phyloP scores from a whole-genome alignment of 1,140 invertebrate genomes.

The Papilio helenus region DNA sequence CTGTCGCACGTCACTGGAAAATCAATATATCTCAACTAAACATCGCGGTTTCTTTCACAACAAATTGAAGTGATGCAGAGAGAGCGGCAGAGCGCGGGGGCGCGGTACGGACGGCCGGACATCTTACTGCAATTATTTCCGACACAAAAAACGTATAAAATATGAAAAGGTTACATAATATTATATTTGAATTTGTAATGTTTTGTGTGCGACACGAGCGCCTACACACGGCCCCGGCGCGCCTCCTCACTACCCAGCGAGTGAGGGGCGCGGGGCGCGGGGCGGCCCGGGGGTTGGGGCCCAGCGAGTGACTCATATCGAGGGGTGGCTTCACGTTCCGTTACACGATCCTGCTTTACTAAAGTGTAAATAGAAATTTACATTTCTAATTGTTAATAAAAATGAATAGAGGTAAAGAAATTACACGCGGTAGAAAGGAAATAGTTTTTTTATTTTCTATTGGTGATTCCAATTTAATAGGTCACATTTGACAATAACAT shows the following conservation, averaged over 20 bases:
- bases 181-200: constrained; percentile 58
- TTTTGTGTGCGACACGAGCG: constrained; percentile 65
- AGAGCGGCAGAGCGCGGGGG: neutral
- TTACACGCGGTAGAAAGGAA: no score
- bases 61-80: constrained; percentile 38
- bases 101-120: neutral
- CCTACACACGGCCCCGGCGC: constrained; percentile 53
- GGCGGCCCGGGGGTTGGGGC: constrained; percentile 49
- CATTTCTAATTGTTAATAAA: no score
- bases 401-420: no score
- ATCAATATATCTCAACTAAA: constrained; percentile 69
- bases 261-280: neutral
- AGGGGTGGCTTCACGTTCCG: constrained; percentile 70
- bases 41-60: constrained; percentile 51
- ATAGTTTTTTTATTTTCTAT: no score
- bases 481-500: no score
- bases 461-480: no score
- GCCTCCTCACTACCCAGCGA: constrained; percentile 57
- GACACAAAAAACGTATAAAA: constrained; percentile 46
- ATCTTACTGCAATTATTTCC: constrained; percentile 43
- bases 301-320: constrained; percentile 67
- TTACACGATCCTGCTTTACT: constrained; percentile 37
- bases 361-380: no score
- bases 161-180: constrained; percentile 72
- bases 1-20: constrained; percentile 67